Evolutionary conservation across 1,140 invertebrate genomes (phyloP), one percentile per base, ranked within the genome.

Genomic region (Lethrus apterus): DNA sequence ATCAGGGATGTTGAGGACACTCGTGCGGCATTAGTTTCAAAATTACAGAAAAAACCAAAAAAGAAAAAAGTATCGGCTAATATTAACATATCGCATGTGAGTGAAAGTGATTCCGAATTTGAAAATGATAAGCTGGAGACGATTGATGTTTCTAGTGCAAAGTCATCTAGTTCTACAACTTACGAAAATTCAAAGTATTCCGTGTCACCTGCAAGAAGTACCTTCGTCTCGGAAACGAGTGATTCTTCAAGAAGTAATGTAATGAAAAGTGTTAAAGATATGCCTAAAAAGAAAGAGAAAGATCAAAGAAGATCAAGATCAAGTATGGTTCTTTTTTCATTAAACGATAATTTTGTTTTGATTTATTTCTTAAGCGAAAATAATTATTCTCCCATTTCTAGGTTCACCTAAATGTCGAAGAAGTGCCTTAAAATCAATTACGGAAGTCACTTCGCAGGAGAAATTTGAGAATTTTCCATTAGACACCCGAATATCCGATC

Each of bases 1-100:
- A 67, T 65, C 21, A 59, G 72, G 44, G 65, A 72, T 40, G 49
- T 69, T 2, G 74, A 76, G 60, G 69, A 75, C 58, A 43, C 61
- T 3, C 59, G 72, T 42, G 64, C 73, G 10, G 55, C 62, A 4
- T 59, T 72, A 60, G 51, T 74, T 14, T 54, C 26, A 0, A 46
- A 46, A 48, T 42, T 44, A 36, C 54, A 24, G 46, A 57, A 45
- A 54, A 32, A 44, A 46, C 43, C 40, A 33, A 41, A 47, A 40
- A 47, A 47, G 18, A 17, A 13, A 2, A 36, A 31, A 15, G n/a
- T 21, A 11, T 21, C 17, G 24, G 41, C 36, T 2, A 35, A 47
- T 32, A 46, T 46, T 13, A 38, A 46, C 13, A 46, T 38, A 2
- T 21, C 35, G 3, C 20, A 18, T 11, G 24, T 21, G 5, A 14